Percentiles rank a stretch among this genome's conserved stretches.
Conservation (phyloP, 2,797 vertebrate species). For the Falco cherrug region DNA sequence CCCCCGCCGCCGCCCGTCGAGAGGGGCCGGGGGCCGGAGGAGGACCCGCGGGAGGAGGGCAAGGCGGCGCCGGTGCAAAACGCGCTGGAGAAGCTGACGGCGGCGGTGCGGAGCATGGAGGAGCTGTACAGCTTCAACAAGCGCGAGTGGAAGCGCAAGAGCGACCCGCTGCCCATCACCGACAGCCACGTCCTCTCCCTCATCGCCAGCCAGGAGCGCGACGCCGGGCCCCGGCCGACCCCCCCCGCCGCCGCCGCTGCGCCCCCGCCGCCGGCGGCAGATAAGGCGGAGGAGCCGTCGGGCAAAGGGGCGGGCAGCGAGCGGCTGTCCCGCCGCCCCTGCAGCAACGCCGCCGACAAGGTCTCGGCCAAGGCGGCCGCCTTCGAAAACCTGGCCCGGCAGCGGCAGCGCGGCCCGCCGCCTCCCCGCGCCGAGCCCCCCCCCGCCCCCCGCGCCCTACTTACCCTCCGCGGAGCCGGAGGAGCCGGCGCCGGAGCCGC, state of each 20-base stretch:
- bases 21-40: slow-evolving; percentile 60
- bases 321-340: slow-evolving; percentile 57
- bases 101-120: slow-evolving; percentile 96
- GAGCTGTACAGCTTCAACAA: slow-evolving; percentile 92
- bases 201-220: slow-evolving; percentile 84
- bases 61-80: slow-evolving; percentile 77
- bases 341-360: slow-evolving; percentile 64
- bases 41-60: slow-evolving; percentile 75
- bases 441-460: slow-evolving; percentile 32
- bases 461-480: slow-evolving; percentile 71
- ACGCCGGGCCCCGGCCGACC: neutral
- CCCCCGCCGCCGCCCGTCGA: slow-evolving; percentile 29
- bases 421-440: neutral
- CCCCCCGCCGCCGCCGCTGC: slow-evolving; percentile 27
- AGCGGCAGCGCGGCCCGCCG: slow-evolving; percentile 59
- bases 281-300: slow-evolving; percentile 17
- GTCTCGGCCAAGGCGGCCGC: slow-evolving; percentile 69
- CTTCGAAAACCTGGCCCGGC: slow-evolving; percentile 72
- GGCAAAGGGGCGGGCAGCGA: slow-evolving; percentile 30
- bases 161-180: slow-evolving; percentile 82
- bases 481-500: neutral
- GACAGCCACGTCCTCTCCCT: slow-evolving; percentile 91
- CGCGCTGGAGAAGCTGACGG: slow-evolving; percentile 93
- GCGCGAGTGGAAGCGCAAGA: slow-evolving; percentile 94
- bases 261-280: neutral